These are phyloP conservation scores for Cremastobaeus sp. DNA, from an alignment of 2,888 invertebrate genomes.

Conservation along the genomic window DNA sequence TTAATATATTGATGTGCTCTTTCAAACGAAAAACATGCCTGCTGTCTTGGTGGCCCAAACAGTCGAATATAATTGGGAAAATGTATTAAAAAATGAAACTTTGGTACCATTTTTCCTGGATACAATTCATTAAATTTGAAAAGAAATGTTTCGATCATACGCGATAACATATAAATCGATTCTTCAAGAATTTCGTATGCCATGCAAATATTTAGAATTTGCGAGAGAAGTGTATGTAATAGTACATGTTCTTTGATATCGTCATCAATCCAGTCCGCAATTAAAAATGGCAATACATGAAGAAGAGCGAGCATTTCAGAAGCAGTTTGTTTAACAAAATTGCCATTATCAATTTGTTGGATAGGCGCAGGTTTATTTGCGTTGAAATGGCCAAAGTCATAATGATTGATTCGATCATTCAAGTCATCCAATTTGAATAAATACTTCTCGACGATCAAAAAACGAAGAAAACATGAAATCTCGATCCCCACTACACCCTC, in stretches of 20 bases:
- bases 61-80: slow-evolving; percentile 46
- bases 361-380: not conserved
- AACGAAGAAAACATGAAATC: too few species aligned
- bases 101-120: slow-evolving; percentile 53
- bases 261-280: slow-evolving; percentile 53
- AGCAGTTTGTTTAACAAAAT: slow-evolving; percentile 60
- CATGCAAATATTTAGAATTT: slow-evolving; percentile 61
- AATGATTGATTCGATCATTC: too few species aligned
- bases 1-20: slow-evolving; percentile 57
- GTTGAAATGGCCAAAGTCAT: too few species aligned
- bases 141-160: slow-evolving; percentile 59
- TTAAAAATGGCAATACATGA: slow-evolving; percentile 61
- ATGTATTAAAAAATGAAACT: slow-evolving; percentile 60
- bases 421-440: too few species aligned
- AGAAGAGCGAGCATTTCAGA: slow-evolving; percentile 59
- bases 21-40: slow-evolving; percentile 60
- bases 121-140: slow-evolving; percentile 45
- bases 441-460: too few species aligned
- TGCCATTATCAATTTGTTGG: not conserved
- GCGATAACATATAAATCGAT: slow-evolving; percentile 44
- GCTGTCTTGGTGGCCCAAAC: slow-evolving; percentile 56
- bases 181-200: slow-evolving; percentile 59
- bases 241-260: slow-evolving; percentile 31
- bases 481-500: too few species aligned
- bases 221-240: slow-evolving; percentile 47